Evolutionary conservation across 1,140 invertebrate species (phyloP).

Genomic region (Eufriesea mexicana): DNA sequence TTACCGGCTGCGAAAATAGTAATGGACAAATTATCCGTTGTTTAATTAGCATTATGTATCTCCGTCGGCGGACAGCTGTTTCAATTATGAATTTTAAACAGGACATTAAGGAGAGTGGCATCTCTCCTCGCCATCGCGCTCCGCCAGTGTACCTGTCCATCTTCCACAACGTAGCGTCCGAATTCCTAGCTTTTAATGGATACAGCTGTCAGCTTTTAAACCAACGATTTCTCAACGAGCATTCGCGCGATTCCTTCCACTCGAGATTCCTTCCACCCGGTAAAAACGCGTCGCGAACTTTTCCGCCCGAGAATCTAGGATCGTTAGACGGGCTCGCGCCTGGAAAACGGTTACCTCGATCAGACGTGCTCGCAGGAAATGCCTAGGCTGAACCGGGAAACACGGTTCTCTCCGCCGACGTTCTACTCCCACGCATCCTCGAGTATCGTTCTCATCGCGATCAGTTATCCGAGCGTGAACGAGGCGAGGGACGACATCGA

Average conservation of each 20-base stretch:
- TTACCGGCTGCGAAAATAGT: neutral
- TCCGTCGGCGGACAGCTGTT: constrained; percentile 13
- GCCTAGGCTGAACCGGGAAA: too few relatives aligned
- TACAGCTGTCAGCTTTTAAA: neutral
- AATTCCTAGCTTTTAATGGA: neutral
- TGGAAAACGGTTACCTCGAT: too few relatives aligned
- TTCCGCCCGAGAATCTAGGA: too few relatives aligned
- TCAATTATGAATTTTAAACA: constrained; percentile 17
- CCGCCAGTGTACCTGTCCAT: neutral
- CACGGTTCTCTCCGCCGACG: neutral
- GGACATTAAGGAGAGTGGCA: neutral
- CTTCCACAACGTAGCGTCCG: neutral
- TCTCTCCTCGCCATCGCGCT: neutral
- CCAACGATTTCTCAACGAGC: neutral
- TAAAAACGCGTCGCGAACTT: too few relatives aligned
- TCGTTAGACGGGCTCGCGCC: too few relatives aligned
- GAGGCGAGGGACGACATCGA: neutral
- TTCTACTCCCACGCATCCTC: constrained; percentile 13
- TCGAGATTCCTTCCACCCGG: too few relatives aligned
- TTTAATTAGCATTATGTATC: constrained; percentile 43
- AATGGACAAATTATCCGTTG: constrained; percentile 34
- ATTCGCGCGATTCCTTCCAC: too few relatives aligned
- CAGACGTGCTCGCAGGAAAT: too few relatives aligned
- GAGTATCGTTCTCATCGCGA: constrained; percentile 7
- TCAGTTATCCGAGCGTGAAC: constrained; percentile 4